Evolutionary conservation across 2,888 invertebrate genomes (phyloP).

Genomic region (Argyresthia goedartella): DNA sequence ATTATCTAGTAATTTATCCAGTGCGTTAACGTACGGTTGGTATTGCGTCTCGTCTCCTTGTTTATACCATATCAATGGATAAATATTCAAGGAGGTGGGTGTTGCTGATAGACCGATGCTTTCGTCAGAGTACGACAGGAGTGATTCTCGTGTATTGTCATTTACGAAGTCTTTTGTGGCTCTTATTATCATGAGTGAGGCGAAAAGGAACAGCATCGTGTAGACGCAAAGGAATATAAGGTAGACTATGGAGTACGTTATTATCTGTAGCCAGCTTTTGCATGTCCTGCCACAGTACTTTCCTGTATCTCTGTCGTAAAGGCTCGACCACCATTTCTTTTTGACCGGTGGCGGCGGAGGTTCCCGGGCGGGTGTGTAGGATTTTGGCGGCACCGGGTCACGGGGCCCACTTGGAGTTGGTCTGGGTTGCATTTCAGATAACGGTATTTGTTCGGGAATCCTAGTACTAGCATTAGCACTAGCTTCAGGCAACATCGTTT

Average conservation of each 20-base stretch:
- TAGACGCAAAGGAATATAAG: conserved; percentile 39
- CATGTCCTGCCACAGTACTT: conserved; percentile 34
- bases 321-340: conserved; percentile 17
- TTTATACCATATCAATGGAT: conserved; percentile 46
- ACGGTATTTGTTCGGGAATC: too few relatives aligned
- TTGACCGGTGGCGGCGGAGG: neutral
- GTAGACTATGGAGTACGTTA: conserved; percentile 37
- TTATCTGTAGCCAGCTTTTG: conserved; percentile 36
- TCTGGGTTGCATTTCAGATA: too few relatives aligned
- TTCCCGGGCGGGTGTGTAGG: too few relatives aligned
- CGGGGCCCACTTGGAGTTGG: too few relatives aligned
- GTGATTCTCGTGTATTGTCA: conserved; percentile 4
- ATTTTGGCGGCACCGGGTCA: too few relatives aligned
- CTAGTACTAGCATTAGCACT: too few relatives aligned
- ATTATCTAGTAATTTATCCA: conserved; percentile 29
- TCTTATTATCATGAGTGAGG: conserved; percentile 32
- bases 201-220: conserved; percentile 34
- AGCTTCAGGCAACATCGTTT: too few relatives aligned
- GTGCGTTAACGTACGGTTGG: conserved; percentile 34
- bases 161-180: conserved; percentile 18
- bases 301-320: conserved; percentile 31
- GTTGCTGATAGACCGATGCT: conserved; percentile 45
- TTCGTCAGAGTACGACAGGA: conserved; percentile 26
- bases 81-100: conserved; percentile 31
- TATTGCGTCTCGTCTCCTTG: conserved; percentile 27